A percentile compares a stretch with the other conserved stretches of the same genome.
phyloP scores from a whole-genome alignment of 2,888 invertebrate genomes.

The Litoditis marina region DNA sequence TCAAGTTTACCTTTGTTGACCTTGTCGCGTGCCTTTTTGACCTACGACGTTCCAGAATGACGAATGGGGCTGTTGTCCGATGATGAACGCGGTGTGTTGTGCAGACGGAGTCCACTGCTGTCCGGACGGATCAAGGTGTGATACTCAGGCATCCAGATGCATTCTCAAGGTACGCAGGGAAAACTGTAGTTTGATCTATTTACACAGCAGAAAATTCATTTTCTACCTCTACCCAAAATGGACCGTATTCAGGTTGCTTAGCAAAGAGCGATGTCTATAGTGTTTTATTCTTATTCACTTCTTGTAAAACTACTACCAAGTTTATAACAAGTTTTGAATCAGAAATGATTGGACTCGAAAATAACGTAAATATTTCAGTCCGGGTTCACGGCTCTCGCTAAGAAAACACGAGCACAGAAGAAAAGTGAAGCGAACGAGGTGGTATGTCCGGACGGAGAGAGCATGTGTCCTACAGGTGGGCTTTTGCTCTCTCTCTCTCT shows the following conservation, averaged over 20 bases:
- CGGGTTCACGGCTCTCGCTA: background rate
- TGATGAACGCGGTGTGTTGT: constrained; percentile 36
- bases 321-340: no score
- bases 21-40: background rate
- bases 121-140: constrained; percentile 36
- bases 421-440: constrained; percentile 12
- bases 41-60: no score
- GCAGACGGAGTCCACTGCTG: constrained; percentile 42
- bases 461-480: constrained; percentile 22
- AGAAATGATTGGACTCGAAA: no score
- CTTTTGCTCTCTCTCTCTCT: constrained; percentile 1
- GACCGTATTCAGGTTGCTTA: no score
- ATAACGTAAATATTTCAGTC: background rate
- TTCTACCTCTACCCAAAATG: no score
- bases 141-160: constrained; percentile 31
- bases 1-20: background rate
- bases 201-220: no score
- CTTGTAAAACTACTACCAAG: no score
- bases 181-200: background rate
- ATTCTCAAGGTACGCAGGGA: constrained; percentile 7
- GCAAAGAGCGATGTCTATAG: no score
- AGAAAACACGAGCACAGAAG: constrained; percentile 4
- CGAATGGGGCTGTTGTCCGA: constrained; percentile 44
- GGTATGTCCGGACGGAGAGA: constrained; percentile 26
- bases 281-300: no score